phyloP scores from a whole-genome alignment of 2,113 vertebrate genomes.

The Eolophus roseicapilla region DNA sequence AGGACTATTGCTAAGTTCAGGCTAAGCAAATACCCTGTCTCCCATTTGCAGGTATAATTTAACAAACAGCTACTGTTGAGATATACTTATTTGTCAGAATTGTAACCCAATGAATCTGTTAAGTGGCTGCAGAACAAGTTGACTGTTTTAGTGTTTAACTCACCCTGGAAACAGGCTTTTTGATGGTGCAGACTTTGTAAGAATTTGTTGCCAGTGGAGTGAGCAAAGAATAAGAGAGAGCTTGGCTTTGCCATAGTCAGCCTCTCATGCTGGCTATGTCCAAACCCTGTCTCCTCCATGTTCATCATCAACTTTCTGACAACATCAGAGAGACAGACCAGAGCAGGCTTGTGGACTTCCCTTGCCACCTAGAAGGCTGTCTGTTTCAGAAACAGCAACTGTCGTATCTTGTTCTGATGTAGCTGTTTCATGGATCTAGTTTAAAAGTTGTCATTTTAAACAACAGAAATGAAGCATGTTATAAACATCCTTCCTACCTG shows the following conservation, averaged over 20 bases:
- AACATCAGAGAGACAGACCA: not conserved
- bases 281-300: not conserved
- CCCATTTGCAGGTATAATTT: slow-evolving; percentile 6
- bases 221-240: not conserved
- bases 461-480: not conserved
- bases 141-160: not conserved
- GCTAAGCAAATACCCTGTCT: slow-evolving; percentile 1
- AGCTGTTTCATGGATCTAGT: not conserved
- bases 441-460: not conserved
- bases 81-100: slow-evolving; percentile 17
- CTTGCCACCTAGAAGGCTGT: not conserved
- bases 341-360: not conserved
- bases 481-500: not conserved
- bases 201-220: not conserved
- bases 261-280: not conserved
- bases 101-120: not conserved
- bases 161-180: not conserved
- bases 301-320: not conserved
- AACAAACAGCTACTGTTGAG: slow-evolving; percentile 20
- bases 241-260: not conserved
- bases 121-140: not conserved
- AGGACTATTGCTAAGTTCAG: slow-evolving; percentile 18
- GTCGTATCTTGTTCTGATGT: not conserved
- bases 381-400: not conserved
- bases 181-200: not conserved